Evolutionary conservation across 2,888 invertebrate species (phyloP).

Genomic region (Anthophora plumipes): DNA sequence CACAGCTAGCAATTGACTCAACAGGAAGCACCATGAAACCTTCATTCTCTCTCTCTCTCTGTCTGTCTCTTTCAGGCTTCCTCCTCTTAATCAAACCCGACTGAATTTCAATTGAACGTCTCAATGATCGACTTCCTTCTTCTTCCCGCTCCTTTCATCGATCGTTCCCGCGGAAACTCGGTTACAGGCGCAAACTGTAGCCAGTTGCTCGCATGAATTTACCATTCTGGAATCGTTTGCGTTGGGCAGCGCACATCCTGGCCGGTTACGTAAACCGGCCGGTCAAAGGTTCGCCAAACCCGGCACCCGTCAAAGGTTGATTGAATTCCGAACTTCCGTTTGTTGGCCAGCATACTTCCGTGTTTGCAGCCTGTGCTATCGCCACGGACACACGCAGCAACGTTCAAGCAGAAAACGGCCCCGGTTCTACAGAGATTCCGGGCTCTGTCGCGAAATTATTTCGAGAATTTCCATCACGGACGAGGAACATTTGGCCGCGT

Average conservation of each 20-base stretch:
- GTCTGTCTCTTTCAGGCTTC: neutral
- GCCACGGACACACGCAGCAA: slow-evolving; percentile 21
- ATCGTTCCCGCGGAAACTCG: neutral
- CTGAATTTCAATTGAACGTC: slow-evolving; percentile 26
- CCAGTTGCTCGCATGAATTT: slow-evolving; percentile 65
- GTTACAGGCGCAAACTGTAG: slow-evolving; percentile 19
- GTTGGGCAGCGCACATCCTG: slow-evolving; percentile 32
- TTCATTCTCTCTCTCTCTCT: neutral
- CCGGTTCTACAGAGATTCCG: slow-evolving; percentile 33
- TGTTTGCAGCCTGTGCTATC: slow-evolving; percentile 31
- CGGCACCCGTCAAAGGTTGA: slow-evolving; percentile 73
- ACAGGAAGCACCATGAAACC: neutral
- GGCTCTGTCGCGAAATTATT: slow-evolving; percentile 32
- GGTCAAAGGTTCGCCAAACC: slow-evolving; percentile 71
- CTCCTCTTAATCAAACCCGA: neutral
- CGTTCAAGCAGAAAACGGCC: slow-evolving; percentile 29
- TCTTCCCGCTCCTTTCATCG: neutral
- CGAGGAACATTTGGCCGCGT: slow-evolving; percentile 10
- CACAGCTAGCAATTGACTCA: slow-evolving; percentile 1
- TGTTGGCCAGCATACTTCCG: slow-evolving; percentile 66
- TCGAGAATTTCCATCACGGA: slow-evolving; percentile 7
- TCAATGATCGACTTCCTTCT: slow-evolving; percentile 19
- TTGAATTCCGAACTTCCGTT: slow-evolving; percentile 78
- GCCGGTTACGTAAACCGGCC: slow-evolving; percentile 54
- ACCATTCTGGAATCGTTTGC: slow-evolving; percentile 71